A percentile compares a stretch with the other conserved stretches of the same genome.
phyloP scores from a whole-genome alignment of 1,140 invertebrate species.

The Aphelinus atriplicis region DNA sequence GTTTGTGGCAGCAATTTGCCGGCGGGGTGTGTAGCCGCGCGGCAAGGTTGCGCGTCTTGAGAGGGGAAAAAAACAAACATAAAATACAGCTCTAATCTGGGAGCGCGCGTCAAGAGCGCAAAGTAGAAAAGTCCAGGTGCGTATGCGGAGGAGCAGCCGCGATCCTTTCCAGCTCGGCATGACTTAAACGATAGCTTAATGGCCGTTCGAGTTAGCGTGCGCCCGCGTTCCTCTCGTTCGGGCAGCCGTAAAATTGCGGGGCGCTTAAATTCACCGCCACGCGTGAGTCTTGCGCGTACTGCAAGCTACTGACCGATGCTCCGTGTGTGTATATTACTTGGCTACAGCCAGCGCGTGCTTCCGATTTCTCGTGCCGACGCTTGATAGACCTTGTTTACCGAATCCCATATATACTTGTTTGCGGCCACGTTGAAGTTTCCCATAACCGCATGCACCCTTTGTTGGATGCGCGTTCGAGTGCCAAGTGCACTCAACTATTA shows the following conservation, averaged over 20 bases:
- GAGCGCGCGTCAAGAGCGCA: slow-evolving; percentile 1
- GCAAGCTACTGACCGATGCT: no score
- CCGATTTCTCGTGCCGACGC: neutral
- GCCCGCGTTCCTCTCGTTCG: slow-evolving; percentile 15
- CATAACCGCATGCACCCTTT: no score
- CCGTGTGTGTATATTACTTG: no score
- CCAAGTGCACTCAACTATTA: no score
- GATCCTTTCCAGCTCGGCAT: neutral
- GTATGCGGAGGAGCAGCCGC: neutral
- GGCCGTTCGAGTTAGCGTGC: slow-evolving; percentile 44
- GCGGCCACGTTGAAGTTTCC: no score
- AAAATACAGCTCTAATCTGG: slow-evolving; percentile 26
- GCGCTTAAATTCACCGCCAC: slow-evolving; percentile 33
- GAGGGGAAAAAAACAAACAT: neutral
- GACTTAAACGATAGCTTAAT: slow-evolving; percentile 30
- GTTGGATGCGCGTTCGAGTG: no score
- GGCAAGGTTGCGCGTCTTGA: neutral
- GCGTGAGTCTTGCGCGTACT: no score
- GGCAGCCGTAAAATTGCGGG: slow-evolving; percentile 42
- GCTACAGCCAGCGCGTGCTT: no score
- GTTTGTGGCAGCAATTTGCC: slow-evolving; percentile 4
- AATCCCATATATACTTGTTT: no score
- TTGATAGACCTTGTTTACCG: neutral
- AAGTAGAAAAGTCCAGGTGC: slow-evolving; percentile 26
- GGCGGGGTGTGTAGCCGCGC: no score